A percentile compares a stretch with the other conserved stretches of the same genome.
Conservation (phyloP, 2,888 invertebrate genomes). For the Agonopterix subpropinquella region DNA sequence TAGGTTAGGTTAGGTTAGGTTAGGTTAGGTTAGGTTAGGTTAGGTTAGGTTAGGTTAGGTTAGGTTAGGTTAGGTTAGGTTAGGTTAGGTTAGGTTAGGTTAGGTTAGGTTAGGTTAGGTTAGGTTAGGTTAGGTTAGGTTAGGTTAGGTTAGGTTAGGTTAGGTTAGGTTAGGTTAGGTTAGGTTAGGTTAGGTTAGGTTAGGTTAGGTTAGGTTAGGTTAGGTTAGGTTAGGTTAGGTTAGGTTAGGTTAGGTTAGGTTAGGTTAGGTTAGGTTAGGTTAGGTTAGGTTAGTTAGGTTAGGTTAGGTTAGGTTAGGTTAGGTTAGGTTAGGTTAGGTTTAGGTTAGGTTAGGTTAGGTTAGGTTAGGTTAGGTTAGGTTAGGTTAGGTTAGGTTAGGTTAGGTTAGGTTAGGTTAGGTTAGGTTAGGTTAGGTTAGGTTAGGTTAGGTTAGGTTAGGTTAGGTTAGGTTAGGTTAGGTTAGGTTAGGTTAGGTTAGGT, state of each 20-base stretch:
- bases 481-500: conserved; percentile 8
- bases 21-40: conserved; percentile 5
- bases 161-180: conserved; percentile 3
- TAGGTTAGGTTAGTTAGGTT: conserved; percentile 16
- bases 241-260: conserved; percentile 17
- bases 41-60: conserved; percentile 15
- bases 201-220: conserved; percentile 12
- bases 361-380: conserved; percentile 4
- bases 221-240: conserved; percentile 17
- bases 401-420: conserved; percentile 17
- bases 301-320: conserved; percentile 9
- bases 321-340: conserved; percentile 3
- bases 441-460: conserved; percentile 17
- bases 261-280: conserved; percentile 17
- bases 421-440: conserved; percentile 17
- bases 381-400: conserved; percentile 12
- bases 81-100: conserved; percentile 17
- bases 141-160: conserved; percentile 7
- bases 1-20: conserved; percentile 3
- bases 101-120: conserved; percentile 17
- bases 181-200: conserved; percentile 4
- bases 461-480: conserved; percentile 15
- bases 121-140: conserved; percentile 14
- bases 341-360: no score
- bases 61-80: conserved; percentile 17